These are phyloP conservation scores for Valencia hispanica DNA, from an alignment of 2,797 vertebrate species.

Conservation along the genomic window DNA sequence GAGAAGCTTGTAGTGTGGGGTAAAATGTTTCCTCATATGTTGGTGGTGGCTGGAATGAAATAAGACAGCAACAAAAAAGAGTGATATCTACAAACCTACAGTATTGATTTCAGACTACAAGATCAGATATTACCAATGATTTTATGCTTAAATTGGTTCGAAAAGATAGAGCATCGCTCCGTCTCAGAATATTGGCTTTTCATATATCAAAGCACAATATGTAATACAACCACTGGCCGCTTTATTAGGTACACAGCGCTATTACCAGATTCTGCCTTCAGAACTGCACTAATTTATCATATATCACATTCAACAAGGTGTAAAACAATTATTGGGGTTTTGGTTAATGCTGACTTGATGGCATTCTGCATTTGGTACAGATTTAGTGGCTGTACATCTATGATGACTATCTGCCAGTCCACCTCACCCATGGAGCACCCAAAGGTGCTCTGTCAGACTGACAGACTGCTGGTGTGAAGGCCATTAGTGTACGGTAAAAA, in stretches of 20 bases:
- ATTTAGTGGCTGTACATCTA: neutral
- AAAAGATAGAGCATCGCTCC: neutral
- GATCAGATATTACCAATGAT: neutral
- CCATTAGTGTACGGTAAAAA: too few species aligned
- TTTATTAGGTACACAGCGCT: neutral
- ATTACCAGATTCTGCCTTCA: neutral
- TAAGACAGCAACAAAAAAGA: neutral
- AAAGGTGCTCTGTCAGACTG: too few species aligned
- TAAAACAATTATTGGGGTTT: neutral
- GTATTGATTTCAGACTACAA: neutral
- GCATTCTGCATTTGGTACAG: neutral
- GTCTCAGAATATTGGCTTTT: too few species aligned
- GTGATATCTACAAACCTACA: neutral
- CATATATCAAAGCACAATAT: neutral
- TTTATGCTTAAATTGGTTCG: neutral
- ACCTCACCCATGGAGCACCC: too few species aligned
- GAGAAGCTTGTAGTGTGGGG: conserved; percentile 45
- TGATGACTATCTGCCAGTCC: too few species aligned
- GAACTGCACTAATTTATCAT: neutral
- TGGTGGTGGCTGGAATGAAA: conserved; percentile 74
- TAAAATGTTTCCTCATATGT: conserved; percentile 75
- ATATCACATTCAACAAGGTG: neutral
- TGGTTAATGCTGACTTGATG: neutral
- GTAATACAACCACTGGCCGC: neutral
- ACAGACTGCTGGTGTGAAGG: too few species aligned